These are phyloP conservation scores for Delphinapterus leucas DNA, from an alignment of 2,113 vertebrate genomes.

Conservation along the genomic window DNA sequence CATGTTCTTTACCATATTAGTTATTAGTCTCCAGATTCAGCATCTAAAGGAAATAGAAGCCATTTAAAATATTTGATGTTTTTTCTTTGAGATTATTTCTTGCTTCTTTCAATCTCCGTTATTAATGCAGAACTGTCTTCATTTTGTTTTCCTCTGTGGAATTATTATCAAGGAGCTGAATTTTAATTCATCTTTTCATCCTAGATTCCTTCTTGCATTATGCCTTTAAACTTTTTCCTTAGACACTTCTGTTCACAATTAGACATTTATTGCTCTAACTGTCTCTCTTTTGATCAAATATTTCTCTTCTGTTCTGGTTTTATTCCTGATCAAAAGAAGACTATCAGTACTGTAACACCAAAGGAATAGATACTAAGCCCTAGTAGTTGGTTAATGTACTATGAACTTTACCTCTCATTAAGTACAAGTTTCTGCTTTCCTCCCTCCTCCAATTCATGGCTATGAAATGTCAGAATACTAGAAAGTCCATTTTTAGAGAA, in stretches of 20 bases:
- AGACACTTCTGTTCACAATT: neutral
- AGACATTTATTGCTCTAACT: slow-evolving; percentile 2
- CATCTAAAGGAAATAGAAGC: neutral
- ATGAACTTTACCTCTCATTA: neutral
- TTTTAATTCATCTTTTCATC: neutral
- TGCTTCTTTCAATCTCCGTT: neutral
- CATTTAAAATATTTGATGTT: neutral
- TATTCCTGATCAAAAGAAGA: neutral
- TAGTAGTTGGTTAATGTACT: neutral
- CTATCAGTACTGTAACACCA: neutral
- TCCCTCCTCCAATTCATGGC: neutral
- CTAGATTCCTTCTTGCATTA: neutral
- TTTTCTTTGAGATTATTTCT: neutral
- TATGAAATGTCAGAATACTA: neutral
- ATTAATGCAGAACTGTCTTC: neutral
- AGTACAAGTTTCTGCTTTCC: neutral
- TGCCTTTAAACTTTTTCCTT: neutral
- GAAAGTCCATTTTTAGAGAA: neutral
- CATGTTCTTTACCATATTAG: neutral
- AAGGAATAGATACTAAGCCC: neutral
- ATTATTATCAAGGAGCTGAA: neutral
- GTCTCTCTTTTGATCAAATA: slow-evolving; percentile 22
- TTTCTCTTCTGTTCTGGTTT: neutral
- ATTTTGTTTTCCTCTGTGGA: neutral
- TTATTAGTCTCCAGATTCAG: neutral